Base-by-base conservation (phyloP, 1,140 invertebrate genomes). In the Drosophila kanapiae region DNA sequence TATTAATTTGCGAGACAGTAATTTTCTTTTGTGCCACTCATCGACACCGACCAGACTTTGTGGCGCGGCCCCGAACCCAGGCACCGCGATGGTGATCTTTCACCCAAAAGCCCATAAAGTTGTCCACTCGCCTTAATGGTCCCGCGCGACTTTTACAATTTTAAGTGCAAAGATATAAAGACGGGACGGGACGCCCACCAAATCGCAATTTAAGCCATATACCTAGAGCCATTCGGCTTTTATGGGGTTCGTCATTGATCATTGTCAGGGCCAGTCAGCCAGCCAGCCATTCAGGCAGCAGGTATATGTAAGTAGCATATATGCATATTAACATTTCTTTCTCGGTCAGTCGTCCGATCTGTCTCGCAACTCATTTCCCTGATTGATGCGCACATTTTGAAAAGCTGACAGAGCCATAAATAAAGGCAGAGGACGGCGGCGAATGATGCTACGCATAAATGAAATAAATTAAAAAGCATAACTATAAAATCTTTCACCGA, bases 1-100 rank as follows among this genome's bases (percentile, higher is more conserved):
- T 90, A 90, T 90, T 91, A 90, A 90, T 90, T 90, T 90, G 85
- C 79, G 85, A 79, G 80, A 90, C 78, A 90, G 81, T 90, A 90
- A 90, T 91, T 90, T 80, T 82, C 81, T 79, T 81, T 90, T 79
- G 78, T 64, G 74, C 53, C 60, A 75, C 54, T 63, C 53, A 77
- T 65, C 70, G 70, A 45, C 42, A 29, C 57, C 45, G 63, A 48
- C 84, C 81, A 90, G 85, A 90, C 85, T 82, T 85, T 56, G 62
- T 90, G 85, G 85, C 85, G 85, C 85, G 85, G 40, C 56, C 47
- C 47, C 43, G n/a, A 27, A 5, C 37, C 37, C 37, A 31, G 31
- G 14, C 48, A 14, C 3, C 59, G 40, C 51, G 64, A 64, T 63
- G 48, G 47, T 45, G 72, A 88, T 88, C 85, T 90, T 88, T 87